These are phyloP conservation scores for Halcyon chelicuti DNA, from an alignment of 2,797 vertebrate species.

Conservation along the genomic window DNA sequence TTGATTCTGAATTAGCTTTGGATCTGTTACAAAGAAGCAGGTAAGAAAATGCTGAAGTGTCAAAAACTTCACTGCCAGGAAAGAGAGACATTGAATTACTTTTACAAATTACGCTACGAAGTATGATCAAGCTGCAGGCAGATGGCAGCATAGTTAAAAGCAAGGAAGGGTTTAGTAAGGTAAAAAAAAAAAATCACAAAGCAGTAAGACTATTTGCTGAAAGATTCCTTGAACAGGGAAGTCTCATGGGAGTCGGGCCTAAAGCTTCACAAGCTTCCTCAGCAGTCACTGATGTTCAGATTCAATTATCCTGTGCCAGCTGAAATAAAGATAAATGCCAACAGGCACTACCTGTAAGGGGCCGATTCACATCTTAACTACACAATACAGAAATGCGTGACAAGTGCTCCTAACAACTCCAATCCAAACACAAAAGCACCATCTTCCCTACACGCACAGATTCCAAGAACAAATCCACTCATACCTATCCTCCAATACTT, in stretches of 20 bases:
- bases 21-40: neutral
- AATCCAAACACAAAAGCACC: neutral
- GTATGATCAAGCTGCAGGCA: slow-evolving; percentile 1
- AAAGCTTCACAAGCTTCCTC: neutral
- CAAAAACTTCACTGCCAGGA: neutral
- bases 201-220: neutral
- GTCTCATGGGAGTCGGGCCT: neutral
- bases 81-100: neutral
- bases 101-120: neutral
- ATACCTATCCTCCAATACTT: neutral
- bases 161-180: neutral
- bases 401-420: neutral
- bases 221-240: neutral
- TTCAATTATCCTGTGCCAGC: neutral
- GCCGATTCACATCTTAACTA: neutral
- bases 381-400: neutral
- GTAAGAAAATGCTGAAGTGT: neutral
- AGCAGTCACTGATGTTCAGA: neutral
- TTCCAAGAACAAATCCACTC: neutral
- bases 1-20: neutral
- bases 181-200: slow-evolving; percentile 3
- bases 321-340: neutral
- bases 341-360: neutral
- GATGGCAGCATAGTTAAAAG: slow-evolving; percentile 44
- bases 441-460: rapidly evolving